phyloP scores from a whole-genome alignment of 2,888 invertebrate genomes.

The Metallyticus violacea region DNA sequence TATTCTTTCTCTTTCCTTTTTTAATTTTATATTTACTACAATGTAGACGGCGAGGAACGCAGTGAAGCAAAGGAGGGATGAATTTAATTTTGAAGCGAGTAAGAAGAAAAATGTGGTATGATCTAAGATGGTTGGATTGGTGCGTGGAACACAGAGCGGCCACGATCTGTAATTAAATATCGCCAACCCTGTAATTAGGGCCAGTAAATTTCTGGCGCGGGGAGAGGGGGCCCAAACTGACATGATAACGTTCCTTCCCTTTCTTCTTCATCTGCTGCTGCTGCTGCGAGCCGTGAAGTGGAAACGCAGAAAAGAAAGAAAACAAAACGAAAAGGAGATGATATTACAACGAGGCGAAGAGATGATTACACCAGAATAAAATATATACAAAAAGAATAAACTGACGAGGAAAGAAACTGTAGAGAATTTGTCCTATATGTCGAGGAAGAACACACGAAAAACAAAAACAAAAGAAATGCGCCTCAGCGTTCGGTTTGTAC shows the following conservation, averaged over 20 bases:
- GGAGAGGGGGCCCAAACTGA: constrained; percentile 48
- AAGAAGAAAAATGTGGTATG: background rate
- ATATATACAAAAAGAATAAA: no score
- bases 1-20: no score
- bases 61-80: background rate
- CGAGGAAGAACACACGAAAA: no score
- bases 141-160: constrained; percentile 41
- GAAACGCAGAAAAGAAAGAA: background rate
- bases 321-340: background rate
- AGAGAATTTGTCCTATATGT: background rate
- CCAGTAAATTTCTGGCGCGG: constrained; percentile 77
- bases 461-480: background rate
- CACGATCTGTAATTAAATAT: constrained; percentile 73
- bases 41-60: background rate
- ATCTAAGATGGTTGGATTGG: background rate
- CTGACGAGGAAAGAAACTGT: no score
- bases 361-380: no score
- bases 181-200: constrained; percentile 80
- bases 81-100: background rate
- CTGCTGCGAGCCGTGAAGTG: background rate
- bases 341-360: no score
- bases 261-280: background rate
- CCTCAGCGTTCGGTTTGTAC: no score
- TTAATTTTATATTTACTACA: background rate
- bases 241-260: constrained; percentile 21